A percentile compares a stretch with the other conserved stretches of the same genome.
These are phyloP conservation scores for Tricholaema leucomelas DNA, from an alignment of 2,113 vertebrate species.

Conservation along the genomic window DNA sequence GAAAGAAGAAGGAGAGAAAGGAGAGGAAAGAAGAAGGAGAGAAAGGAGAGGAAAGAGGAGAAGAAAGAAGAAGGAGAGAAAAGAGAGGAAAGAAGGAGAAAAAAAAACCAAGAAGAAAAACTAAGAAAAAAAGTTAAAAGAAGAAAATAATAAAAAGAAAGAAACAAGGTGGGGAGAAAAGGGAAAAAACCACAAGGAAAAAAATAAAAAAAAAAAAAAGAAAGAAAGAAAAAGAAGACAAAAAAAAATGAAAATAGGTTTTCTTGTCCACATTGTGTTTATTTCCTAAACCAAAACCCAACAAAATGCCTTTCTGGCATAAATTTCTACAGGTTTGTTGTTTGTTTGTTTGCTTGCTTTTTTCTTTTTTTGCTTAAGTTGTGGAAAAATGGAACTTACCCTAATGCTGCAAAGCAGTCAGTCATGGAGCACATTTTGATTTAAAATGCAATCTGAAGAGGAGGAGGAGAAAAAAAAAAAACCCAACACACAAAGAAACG, in stretches of 20 bases:
- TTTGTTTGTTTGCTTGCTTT: too few species aligned
- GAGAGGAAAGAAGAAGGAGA: too few species aligned
- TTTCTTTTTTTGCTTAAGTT: constrained; percentile 65
- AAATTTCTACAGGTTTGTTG: constrained; percentile 53
- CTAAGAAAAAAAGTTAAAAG: too few species aligned
- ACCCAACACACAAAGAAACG: not conserved
- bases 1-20: too few species aligned
- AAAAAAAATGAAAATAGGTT: not conserved
- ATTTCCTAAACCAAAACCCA: constrained; percentile 63
- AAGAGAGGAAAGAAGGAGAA: too few species aligned
- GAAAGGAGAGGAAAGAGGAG: too few species aligned
- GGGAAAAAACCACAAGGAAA: too few species aligned
- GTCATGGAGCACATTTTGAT: constrained; percentile 75
- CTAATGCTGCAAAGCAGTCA: constrained; percentile 76
- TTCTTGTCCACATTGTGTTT: constrained; percentile 35
- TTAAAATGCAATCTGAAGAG: constrained; percentile 76
- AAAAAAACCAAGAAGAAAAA: too few species aligned
- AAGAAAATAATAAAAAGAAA: not conserved
- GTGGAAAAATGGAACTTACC: constrained; percentile 76
- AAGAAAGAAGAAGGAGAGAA: too few species aligned
- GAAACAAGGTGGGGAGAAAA: too few species aligned
- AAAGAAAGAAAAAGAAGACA: too few species aligned
- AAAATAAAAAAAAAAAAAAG: not conserved
- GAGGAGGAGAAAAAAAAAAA: constrained; percentile 8
- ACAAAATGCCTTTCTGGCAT: constrained; percentile 57